These are phyloP conservation scores for Thunnus maccoyii DNA, from an alignment of 2,113 vertebrate species.

Conservation along the genomic window DNA sequence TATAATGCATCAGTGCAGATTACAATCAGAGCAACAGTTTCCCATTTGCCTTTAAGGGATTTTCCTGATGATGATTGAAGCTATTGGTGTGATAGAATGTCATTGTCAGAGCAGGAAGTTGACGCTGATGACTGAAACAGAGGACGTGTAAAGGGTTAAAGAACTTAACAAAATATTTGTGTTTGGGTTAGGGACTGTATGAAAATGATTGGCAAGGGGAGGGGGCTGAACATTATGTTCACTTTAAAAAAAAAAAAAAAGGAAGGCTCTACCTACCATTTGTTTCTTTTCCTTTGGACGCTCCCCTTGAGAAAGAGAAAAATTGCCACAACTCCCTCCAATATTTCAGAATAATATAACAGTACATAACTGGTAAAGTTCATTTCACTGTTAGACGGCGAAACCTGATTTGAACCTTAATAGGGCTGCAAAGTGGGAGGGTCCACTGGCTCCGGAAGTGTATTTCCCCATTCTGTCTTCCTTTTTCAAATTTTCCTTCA, in stretches of 20 bases:
- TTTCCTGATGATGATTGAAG: conserved; percentile 16
- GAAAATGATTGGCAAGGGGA: background rate
- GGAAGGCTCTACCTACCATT: too few relatives aligned
- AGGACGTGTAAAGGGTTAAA: background rate
- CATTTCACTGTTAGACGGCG: too few relatives aligned
- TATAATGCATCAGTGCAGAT: conserved; percentile 3
- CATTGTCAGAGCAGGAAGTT: conserved; percentile 13
- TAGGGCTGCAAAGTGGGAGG: too few relatives aligned
- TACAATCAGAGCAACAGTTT: conserved; percentile 27
- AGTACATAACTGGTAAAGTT: too few relatives aligned
- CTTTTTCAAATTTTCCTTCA: too few relatives aligned
- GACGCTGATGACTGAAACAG: conserved; percentile 4
- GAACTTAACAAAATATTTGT: background rate
- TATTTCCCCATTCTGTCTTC: too few relatives aligned
- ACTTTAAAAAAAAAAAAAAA: background rate
- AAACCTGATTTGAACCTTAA: too few relatives aligned
- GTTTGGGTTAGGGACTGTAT: background rate
- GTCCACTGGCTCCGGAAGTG: too few relatives aligned
- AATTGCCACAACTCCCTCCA: too few relatives aligned
- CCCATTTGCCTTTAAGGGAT: conserved; percentile 6
- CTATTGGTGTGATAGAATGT: conserved; percentile 1
- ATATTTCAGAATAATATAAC: background rate
- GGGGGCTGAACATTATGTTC: background rate
- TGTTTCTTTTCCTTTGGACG: background rate
- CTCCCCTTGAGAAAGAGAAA: background rate